These are phyloP conservation scores for Heliconius erato DNA, from an alignment of 2,888 invertebrate species.

Conservation along the genomic window DNA sequence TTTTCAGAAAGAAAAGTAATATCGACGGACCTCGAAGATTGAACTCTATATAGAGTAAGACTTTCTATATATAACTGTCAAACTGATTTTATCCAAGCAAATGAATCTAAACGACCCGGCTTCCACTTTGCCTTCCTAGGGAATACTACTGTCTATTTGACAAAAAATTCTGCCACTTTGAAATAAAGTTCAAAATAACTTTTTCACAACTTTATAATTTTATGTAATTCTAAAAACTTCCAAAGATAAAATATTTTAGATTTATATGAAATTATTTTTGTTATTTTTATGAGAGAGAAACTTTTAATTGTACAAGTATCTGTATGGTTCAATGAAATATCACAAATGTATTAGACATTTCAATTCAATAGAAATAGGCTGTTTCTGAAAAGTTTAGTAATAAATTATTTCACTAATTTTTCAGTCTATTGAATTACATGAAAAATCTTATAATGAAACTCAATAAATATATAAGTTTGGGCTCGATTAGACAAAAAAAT, in stretches of 20 bases:
- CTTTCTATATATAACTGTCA: constrained; percentile 36
- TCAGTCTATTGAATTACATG: not conserved
- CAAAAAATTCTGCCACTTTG: constrained; percentile 15
- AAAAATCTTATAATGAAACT: not conserved
- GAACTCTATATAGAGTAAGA: constrained; percentile 36
- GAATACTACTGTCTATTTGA: not conserved
- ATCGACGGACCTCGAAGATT: constrained; percentile 21
- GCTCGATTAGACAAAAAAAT: not conserved
- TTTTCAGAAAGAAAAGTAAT: constrained; percentile 12
- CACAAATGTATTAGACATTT: not conserved
- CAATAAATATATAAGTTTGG: not conserved
- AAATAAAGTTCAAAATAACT: not conserved
- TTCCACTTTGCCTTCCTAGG: constrained; percentile 25
- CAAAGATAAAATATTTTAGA: constrained; percentile 25
- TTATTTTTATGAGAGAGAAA: not conserved
- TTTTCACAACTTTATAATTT: constrained; percentile 11
- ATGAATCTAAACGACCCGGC: constrained; percentile 36
- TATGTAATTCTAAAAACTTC: constrained; percentile 4
- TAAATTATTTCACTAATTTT: not conserved
- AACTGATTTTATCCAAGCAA: constrained; percentile 43
- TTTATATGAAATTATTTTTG: not conserved
- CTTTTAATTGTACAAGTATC: constrained; percentile 4
- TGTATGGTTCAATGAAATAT: not conserved
- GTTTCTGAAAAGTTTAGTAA: not conserved
- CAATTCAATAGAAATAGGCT: not conserved